Base-by-base conservation (phyloP, 2,797 vertebrate genomes). In the Tachyglossus aculeatus region DNA sequence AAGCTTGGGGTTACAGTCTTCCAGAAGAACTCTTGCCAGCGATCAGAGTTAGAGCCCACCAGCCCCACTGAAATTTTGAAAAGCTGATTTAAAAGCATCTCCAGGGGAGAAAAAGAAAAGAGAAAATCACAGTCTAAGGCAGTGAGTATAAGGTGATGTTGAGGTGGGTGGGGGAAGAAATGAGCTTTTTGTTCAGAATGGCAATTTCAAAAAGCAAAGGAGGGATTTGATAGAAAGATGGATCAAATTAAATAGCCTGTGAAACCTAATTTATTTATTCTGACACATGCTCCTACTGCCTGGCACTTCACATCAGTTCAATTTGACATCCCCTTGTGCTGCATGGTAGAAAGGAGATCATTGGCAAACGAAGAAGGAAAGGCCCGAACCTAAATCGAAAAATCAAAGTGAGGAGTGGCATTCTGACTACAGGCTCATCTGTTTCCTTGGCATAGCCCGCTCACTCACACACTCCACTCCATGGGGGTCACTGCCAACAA, bases 11-110 rank as follows among this genome's bases (percentile, higher is more conserved):
- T n/a, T n/a, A n/a, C n/a, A n/a, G n/a, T n/a, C n/a, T n/a, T n/a
- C n/a, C n/a, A n/a, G n/a, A n/a, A n/a, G n/a, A n/a, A n/a, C n/a
- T n/a, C n/a, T n/a, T n/a, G n/a, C n/a, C n/a, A n/a, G n/a, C n/a
- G n/a, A n/a, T n/a, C n/a, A n/a, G 36, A 71, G 84, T 84, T 65
- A 36, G 40, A 77, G 62, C 54, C 59, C 67, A 34, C 36, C 53
- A 76, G 67, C 68, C 57, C 55, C 34, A 71, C 53, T 40, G 53
- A 52, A 61, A 60, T 68, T 75, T 19, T 73, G 76, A 61, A 65
- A 67, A 38, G 32, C 29, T 44, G 25, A 33, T 64, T 12, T 67
- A 71, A 74, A 41, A 74, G 39, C 11, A 48, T 62, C 54, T 36
- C 66, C 54, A 14, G 0, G 0, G 37, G 51, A 81, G 60, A 48